Evolutionary conservation across 1,140 invertebrate species (phyloP).

Genomic region (Batillaria attramentaria): DNA sequence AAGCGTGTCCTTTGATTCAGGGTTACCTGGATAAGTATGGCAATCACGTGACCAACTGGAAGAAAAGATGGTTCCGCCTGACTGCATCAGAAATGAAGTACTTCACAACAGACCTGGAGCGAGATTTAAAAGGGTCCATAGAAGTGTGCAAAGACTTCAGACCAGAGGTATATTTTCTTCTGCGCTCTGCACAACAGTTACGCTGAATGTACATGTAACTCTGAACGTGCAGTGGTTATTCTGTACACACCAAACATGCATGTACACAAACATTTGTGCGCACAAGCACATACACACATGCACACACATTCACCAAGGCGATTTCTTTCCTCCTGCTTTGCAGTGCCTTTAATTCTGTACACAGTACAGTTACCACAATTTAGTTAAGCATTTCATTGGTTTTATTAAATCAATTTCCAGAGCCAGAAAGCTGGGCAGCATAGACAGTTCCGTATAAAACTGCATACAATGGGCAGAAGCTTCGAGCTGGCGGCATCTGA

Average conservation of each 20-base stretch:
- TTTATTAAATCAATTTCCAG: too few species aligned
- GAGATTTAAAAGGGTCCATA: slow-evolving; percentile 80
- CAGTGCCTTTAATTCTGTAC: not conserved
- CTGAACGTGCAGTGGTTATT: too few species aligned
- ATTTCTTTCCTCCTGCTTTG: too few species aligned
- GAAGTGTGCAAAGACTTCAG: slow-evolving; percentile 78
- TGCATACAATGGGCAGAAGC: slow-evolving; percentile 50
- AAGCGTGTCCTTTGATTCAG: slow-evolving; percentile 36
- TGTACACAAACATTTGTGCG: too few species aligned
- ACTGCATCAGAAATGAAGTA: slow-evolving; percentile 82
- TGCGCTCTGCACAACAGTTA: too few species aligned
- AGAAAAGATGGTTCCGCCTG: slow-evolving; percentile 86
- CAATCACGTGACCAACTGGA: slow-evolving; percentile 81
- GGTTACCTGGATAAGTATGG: slow-evolving; percentile 77
- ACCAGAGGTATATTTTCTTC: slow-evolving; percentile 79
- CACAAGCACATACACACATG: too few species aligned
- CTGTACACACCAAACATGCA: too few species aligned
- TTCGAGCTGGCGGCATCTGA: slow-evolving; percentile 61
- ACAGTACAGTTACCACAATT: not conserved
- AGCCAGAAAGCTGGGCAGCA: slow-evolving; percentile 46
- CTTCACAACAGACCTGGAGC: slow-evolving; percentile 79
- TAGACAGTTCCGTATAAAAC: slow-evolving; percentile 46
- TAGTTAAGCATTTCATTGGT: too few species aligned
- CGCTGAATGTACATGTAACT: too few species aligned
- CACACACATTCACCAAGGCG: too few species aligned